Evolutionary conservation across 1,140 invertebrate species (phyloP), one percentile per base, ranked within the genome.

Genomic region (Tetragnatha versicolor): DNA sequence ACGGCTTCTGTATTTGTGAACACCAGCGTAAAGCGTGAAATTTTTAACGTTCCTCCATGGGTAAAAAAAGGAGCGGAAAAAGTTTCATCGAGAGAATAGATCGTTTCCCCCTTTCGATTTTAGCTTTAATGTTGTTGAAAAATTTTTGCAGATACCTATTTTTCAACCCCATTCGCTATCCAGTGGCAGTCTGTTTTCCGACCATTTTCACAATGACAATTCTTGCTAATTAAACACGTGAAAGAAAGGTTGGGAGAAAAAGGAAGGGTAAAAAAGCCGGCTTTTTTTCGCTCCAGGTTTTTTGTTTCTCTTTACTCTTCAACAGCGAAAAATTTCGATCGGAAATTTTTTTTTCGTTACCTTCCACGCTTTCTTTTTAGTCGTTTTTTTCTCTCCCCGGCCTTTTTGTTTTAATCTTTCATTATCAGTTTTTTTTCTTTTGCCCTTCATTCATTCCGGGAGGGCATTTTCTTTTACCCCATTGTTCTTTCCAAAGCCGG

Each of bases 201-300:
- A 68, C 65, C 37, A 49, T 69, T 78, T 78, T 78, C 76, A 78
- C 76, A 78, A 68, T 78, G 76, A 78, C 76, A 78, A 78, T 78
- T 78, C 76, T 69, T 69, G 53, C 76, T 78, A 78, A 78, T 78
- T 78, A 78, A 69, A 60, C 76, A 78, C 51, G 37, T 27, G n/a
- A 47, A 68, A 78, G 39, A 49, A 76, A 63, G 25, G 39, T 45
- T 33, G 1, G 35, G 20, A 20, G 0, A 58, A 72, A 58, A 66
- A n/a, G n/a, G n/a, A 63, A 63, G 10, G 7, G 5, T 3, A 58
- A 75, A 75, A 75, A 33, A 22, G n/a, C 42, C 4, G 27, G 42
- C 25, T 61, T n/a, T 75, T 47, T 47, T 49, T 66, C 27, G 12
- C 3, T 47, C 9, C 9, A 27, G 2, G n/a, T 60, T 73, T 73